These are phyloP conservation scores for Ploceus nigricollis DNA, from an alignment of 2,113 vertebrate species.

Conservation along the genomic window DNA sequence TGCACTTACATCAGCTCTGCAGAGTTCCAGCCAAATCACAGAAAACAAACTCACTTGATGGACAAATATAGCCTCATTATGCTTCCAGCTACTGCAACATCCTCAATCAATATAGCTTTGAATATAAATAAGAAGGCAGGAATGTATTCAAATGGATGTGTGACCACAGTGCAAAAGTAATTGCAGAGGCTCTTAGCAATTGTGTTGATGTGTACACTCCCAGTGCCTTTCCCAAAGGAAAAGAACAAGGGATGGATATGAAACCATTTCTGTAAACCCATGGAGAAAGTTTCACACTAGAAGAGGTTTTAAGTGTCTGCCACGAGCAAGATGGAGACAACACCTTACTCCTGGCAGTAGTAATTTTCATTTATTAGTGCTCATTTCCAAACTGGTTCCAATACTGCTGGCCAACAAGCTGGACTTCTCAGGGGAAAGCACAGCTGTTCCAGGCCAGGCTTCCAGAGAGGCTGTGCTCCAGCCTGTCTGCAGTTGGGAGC, in stretches of 20 bases:
- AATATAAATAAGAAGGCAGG: background rate
- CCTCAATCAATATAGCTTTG: background rate
- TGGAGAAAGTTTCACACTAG: background rate
- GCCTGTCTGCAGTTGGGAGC: background rate
- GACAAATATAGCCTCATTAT: background rate
- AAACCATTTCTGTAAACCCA: background rate
- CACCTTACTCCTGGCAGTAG: background rate
- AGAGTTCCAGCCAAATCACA: background rate
- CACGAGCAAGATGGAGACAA: background rate
- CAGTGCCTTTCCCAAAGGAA: background rate
- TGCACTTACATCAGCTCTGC: slow-evolving; percentile 22
- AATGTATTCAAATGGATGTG: background rate
- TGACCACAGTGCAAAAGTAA: background rate
- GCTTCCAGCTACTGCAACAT: slow-evolving; percentile 1
- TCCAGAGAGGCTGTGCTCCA: background rate
- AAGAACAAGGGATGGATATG: background rate
- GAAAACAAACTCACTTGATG: slow-evolving; percentile 15
- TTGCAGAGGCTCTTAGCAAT: background rate
- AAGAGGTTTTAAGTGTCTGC: background rate
- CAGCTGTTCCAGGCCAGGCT: background rate
- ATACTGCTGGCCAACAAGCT: background rate
- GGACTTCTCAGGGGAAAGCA: background rate
- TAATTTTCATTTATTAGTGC: background rate
- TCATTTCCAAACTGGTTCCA: background rate
- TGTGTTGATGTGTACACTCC: background rate